phyloP scores from a whole-genome alignment of 1,140 invertebrate species.

The Drosophila saltans region DNA sequence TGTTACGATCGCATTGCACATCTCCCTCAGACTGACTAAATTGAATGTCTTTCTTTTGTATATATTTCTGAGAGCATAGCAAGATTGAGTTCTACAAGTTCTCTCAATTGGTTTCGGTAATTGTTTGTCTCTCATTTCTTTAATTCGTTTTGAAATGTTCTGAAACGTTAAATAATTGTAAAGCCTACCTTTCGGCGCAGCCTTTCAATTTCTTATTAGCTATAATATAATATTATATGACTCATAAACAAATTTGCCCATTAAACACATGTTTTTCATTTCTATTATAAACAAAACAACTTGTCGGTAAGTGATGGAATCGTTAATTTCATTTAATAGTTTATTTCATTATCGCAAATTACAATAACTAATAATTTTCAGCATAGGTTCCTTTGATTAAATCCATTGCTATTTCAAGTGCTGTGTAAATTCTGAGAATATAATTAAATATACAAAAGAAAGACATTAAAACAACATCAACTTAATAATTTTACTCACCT shows the following conservation, averaged over 20 bases:
- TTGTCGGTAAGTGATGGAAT: no score
- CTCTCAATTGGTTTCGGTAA: background rate
- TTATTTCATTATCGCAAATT: background rate
- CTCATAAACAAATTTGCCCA: no score
- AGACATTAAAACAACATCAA: background rate
- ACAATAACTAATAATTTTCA: slow-evolving; percentile 16
- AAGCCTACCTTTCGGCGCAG: slow-evolving; percentile 17
- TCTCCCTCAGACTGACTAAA: slow-evolving; percentile 50
- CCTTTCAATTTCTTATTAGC: background rate
- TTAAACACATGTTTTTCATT: no score
- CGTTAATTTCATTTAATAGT: no score
- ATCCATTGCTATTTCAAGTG: slow-evolving; percentile 84
- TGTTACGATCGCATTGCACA: slow-evolving; percentile 40
- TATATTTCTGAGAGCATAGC: background rate
- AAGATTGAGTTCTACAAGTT: background rate
- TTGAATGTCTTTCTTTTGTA: background rate
- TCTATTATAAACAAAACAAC: no score
- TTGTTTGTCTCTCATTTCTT: background rate
- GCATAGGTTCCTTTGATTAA: slow-evolving; percentile 33
- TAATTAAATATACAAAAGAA: background rate
- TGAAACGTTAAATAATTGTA: background rate
- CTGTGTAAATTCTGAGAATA: slow-evolving; percentile 85
- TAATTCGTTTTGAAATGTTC: background rate
- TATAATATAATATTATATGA: no score
- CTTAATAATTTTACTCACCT: slow-evolving; percentile 49